A percentile compares a stretch with the other conserved stretches of the same genome.
These are phyloP conservation scores for fruit fly (Drosophila melanogaster) DNA, from an alignment of 1,140 invertebrate species.

Conservation along the genomic window Release_6_plus_ISO1_MT NT_033777.3:22654001-22654500, in stretches of 20 bases:
- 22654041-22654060: constrained; percentile 25
- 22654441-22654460: constrained; percentile 23
- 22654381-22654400: constrained; percentile 5
- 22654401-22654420: constrained; percentile 7
- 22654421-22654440: not conserved
- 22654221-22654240: constrained; percentile 59
- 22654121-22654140: constrained; percentile 76
- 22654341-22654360: constrained; percentile 14
- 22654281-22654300: constrained; percentile 16
- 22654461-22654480: constrained; percentile 35
- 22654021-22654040: constrained; percentile 9
- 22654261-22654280: constrained; percentile 10
- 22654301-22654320: constrained; percentile 25
- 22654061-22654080: constrained; percentile 51
- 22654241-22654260: constrained; percentile 43
- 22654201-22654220: constrained; percentile 70
- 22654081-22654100: constrained; percentile 78
- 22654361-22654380: constrained; percentile 1
- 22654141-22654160: constrained; percentile 61
- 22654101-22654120: constrained; percentile 79
- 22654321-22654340: constrained; percentile 18
- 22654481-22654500: constrained; percentile 62
- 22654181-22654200: constrained; percentile 53
- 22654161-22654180: constrained; percentile 10
- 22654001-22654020: not conserved